Base-by-base conservation (phyloP, 2,888 invertebrate genomes). In the Antitype chi region DNA sequence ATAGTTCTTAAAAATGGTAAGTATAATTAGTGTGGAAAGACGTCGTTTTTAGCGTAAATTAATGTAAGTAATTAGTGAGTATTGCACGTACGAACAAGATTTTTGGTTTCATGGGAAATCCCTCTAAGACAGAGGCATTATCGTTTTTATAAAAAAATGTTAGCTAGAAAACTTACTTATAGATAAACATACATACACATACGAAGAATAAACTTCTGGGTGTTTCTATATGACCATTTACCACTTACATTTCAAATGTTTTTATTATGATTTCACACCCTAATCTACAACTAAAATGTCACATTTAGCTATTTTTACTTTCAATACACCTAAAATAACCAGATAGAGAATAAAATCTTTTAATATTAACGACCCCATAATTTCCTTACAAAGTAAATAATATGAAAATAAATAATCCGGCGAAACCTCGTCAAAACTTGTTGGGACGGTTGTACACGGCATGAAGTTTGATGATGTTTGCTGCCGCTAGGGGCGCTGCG, bases 401-500 rank as follows among this genome's bases (percentile, higher is more conserved):
- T 87, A 80, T 67, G 63, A 28, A 77, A 75, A 76, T 88, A 89
- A 80, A 82, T 79, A 86, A 82, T 74, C 62, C 25, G 74, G 63
- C 60, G 63, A 68, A 76, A 78, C 69, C 78, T 78, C 53, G 85
- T 79, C 90, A 87, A 91, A 94, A 96, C 93, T 91, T 95, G 89
- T 88, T 91, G 85, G 91, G 92, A 84, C 87, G 81, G 88, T 89
- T 95, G 95, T 96, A 96, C 92, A 88, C 93, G 92, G 94, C 95
- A 95, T 96, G 96, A 96, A 96, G 95, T 91, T 89, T 87, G 93
- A 92, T 95, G 93, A 92, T 86, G 90, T 93, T 91, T 91, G 92
- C 91, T 91, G 90, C 95, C 96, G 89, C 94, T 82, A 93, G 96
- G 90, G 93, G 96, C 96, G 96, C 96, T 95, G 93, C 84, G 84